Conservation (phyloP, 2,797 vertebrate species). For the Lithobates sylvaticus region DNA sequence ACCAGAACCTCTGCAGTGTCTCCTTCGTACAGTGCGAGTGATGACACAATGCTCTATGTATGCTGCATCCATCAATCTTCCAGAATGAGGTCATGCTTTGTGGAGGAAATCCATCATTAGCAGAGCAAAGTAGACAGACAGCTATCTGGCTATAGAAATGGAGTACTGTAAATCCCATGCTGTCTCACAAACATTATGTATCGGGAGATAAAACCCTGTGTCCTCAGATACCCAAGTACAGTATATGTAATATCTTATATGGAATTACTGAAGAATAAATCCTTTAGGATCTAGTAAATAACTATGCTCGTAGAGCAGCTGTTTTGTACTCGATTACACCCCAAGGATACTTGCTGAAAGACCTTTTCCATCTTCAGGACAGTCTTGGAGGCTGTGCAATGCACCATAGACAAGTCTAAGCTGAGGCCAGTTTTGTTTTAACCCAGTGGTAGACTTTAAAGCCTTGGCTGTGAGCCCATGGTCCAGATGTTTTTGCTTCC, state of each 20-base stretch:
- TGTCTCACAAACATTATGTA: slow-evolving; percentile 18
- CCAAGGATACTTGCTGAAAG: slow-evolving; percentile 68
- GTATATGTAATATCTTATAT: not conserved
- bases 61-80: not conserved
- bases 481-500: slow-evolving; percentile 80
- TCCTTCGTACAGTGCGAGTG: not conserved
- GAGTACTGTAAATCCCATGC: slow-evolving; percentile 16
- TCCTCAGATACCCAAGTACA: slow-evolving; percentile 29
- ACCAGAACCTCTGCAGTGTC: not conserved
- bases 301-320: slow-evolving; percentile 57
- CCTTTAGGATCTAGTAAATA: slow-evolving; percentile 13
- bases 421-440: slow-evolving; percentile 89
- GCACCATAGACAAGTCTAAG: slow-evolving; percentile 84
- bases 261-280: slow-evolving; percentile 35
- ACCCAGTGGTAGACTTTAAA: slow-evolving; percentile 84
- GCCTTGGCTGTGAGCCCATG: slow-evolving; percentile 81
- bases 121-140: not conserved
- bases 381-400: slow-evolving; percentile 79
- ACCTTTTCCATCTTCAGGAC: slow-evolving; percentile 67
- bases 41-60: slow-evolving; percentile 37
- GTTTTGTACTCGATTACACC: slow-evolving; percentile 71
- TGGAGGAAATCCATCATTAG: slow-evolving; percentile 41
- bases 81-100: slow-evolving; percentile 24
- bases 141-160: not conserved
- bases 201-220: not conserved